These are phyloP conservation scores for Trichonephila clavata DNA, from an alignment of 1,140 invertebrate species.

Conservation along the genomic window DNA sequence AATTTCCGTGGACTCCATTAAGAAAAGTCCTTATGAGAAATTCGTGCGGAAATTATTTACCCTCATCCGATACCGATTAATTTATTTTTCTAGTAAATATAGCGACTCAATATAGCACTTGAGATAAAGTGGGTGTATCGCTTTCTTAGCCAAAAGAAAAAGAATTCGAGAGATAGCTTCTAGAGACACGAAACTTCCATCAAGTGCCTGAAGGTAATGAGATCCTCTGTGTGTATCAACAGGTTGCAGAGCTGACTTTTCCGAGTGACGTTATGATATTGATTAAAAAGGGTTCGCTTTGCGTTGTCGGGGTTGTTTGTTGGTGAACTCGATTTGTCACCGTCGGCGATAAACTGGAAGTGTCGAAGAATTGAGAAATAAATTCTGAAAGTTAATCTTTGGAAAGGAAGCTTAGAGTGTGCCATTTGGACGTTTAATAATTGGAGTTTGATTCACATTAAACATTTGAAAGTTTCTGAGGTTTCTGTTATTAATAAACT, in stretches of 20 bases:
- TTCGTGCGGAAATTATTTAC: background rate
- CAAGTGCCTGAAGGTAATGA: background rate
- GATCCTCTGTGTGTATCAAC: background rate
- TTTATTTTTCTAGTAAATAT: background rate
- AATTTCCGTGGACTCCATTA: background rate
- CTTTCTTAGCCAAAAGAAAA: background rate
- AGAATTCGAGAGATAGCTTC: background rate
- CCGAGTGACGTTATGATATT: background rate
- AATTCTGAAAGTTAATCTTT: no score
- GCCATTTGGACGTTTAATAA: no score
- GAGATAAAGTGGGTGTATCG: background rate
- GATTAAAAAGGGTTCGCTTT: conserved; percentile 3
- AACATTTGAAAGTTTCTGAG: no score
- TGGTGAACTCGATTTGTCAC: background rate
- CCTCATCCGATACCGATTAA: background rate
- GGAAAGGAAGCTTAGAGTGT: no score
- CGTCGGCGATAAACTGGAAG: no score
- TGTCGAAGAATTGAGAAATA: no score
- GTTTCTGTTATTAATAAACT: no score
- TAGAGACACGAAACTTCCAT: conserved; percentile 17
- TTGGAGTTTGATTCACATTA: no score
- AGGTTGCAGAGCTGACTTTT: background rate
- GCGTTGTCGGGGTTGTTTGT: background rate
- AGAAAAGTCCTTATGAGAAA: background rate
- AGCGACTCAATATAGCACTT: background rate